Base-by-base conservation (phyloP, 2,888 invertebrate genomes). In the Amiota communis region DNA sequence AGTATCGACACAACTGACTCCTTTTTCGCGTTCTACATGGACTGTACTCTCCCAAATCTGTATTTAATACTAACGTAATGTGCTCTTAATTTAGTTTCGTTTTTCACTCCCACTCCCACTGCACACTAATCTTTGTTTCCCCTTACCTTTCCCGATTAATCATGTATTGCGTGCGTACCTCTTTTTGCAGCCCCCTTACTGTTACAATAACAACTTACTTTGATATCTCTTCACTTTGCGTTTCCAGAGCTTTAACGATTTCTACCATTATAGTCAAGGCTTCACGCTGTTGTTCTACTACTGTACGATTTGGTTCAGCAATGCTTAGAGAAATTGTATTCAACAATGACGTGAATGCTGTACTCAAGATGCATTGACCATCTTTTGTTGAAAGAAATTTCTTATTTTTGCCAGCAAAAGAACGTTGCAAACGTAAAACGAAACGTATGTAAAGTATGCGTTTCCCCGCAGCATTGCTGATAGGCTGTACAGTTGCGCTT, bases 361-460 rank as follows among this genome's bases (percentile, higher is more conserved):
- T 75, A 51, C 79, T 81, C 69, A 88, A 88, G 8, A 87, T 84
- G 11, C 80, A 80, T 49, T 82, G 76, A 0, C 89, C 90, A 8
- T 89, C 87, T 73, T 87, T 87, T 12, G 87, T 87, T 48, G 79
- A 77, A 61, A 90, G 61, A 0, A 90, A 78, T 72, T 88, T 88
- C 46, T 84, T 85, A 78, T 89, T 83, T 78, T 90, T 90, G 8
- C 86, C 75, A 0, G 86, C 88, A 70, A 89, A 88, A 56, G 83
- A 76, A 49, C 88, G 82, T 56, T 90, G 82, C 77, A 90, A 76
- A 20, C 87, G 82, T 10, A 90, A 82, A 75, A 86, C 83, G 8
- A 84, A 87, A n/a, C 88, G 86, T 0, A 88, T 87, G 76, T 89
- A 90, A 0, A 89, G 74, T 79, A 90, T 87, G 4, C 90, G 86